Evolutionary conservation across 2,888 invertebrate genomes (phyloP).

Genomic region (Campopleginae sp.): DNA sequence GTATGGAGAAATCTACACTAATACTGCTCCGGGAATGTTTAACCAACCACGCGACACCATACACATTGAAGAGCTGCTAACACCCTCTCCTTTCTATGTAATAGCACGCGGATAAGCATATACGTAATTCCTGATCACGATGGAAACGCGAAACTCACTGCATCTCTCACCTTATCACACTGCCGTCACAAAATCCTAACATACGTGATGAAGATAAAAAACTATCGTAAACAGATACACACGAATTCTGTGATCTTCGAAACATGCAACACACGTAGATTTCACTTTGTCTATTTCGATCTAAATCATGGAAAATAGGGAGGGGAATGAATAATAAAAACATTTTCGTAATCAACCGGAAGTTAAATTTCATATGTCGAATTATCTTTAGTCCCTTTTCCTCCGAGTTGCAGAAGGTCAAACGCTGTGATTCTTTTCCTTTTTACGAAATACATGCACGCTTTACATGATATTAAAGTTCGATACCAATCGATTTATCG

Average conservation of each 20-base stretch:
- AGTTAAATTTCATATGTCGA: not conserved
- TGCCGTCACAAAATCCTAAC: not conserved
- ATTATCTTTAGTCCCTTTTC: not conserved
- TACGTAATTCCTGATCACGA: constrained; percentile 59
- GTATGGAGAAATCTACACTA: constrained; percentile 15
- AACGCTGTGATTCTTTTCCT: not conserved
- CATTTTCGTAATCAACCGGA: not conserved
- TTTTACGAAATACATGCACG: not conserved
- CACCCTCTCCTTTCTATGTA: constrained; percentile 59
- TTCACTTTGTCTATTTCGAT: not conserved
- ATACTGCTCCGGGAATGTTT: constrained; percentile 44
- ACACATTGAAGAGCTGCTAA: constrained; percentile 42
- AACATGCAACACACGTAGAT: not conserved
- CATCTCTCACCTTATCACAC: constrained; percentile 41
- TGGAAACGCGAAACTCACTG: constrained; percentile 59
- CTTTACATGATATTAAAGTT: not conserved
- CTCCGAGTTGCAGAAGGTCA: not conserved
- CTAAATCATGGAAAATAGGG: not conserved
- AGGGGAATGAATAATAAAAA: not conserved
- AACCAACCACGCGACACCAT: constrained; percentile 45
- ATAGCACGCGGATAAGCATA: constrained; percentile 60
- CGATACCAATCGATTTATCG: not conserved
- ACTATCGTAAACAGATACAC: not conserved
- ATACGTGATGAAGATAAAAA: not conserved
- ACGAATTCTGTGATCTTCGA: not conserved